phyloP scores from a whole-genome alignment of 2,888 invertebrate species.

The Parnassius orleans region DNA sequence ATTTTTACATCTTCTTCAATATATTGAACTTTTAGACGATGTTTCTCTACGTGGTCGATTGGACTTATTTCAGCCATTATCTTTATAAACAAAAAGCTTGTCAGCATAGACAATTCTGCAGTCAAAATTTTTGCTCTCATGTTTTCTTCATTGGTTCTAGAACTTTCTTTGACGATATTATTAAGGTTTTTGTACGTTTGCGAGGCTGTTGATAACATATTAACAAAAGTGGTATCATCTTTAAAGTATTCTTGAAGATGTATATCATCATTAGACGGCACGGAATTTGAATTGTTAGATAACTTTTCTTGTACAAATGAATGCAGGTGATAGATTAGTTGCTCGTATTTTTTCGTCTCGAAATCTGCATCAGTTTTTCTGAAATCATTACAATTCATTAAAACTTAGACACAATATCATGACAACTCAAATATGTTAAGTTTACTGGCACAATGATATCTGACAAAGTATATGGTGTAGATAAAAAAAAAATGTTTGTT shows the following conservation, averaged over 20 bases:
- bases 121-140: slow-evolving; percentile 48
- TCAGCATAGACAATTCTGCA: slow-evolving; percentile 55
- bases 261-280: slow-evolving; percentile 16
- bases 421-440: too few species aligned
- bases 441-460: too few species aligned
- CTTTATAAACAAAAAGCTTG: slow-evolving; percentile 79
- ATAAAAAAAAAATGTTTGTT: slow-evolving; percentile 1
- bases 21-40: slow-evolving; percentile 86
- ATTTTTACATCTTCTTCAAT: slow-evolving; percentile 84
- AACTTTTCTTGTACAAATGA: slow-evolving; percentile 35
- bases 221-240: slow-evolving; percentile 39
- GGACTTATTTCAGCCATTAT: slow-evolving; percentile 83
- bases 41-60: slow-evolving; percentile 92
- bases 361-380: slow-evolving; percentile 58
- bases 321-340: slow-evolving; percentile 47
- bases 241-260: slow-evolving; percentile 39
- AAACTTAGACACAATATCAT: not conserved
- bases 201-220: slow-evolving; percentile 43
- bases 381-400: slow-evolving; percentile 33
- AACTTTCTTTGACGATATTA: slow-evolving; percentile 26
- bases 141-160: slow-evolving; percentile 21
- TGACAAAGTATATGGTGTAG: not conserved
- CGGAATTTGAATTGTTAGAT: slow-evolving; percentile 19
- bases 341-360: slow-evolving; percentile 59
- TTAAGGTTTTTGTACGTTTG: slow-evolving; percentile 41